phyloP scores from a whole-genome alignment of 2,888 invertebrate species.

The Anaspis maculata region DNA sequence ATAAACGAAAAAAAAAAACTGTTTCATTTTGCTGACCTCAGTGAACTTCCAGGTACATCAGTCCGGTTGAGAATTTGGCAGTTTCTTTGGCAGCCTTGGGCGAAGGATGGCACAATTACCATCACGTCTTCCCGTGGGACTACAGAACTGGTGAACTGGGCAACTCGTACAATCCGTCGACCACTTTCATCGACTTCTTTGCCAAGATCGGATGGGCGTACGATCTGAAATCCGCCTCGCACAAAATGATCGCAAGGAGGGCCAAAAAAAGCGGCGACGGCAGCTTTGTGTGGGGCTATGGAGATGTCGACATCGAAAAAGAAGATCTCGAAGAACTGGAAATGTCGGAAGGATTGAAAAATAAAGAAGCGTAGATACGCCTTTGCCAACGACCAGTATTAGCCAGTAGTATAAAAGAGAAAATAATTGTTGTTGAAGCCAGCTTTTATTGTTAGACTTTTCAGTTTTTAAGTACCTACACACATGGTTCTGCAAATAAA shows the following conservation, averaged over 20 bases:
- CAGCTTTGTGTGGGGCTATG: conserved; percentile 54
- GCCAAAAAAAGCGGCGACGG: conserved; percentile 55
- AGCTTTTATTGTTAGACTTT: too few relatives aligned
- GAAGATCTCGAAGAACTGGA: conserved; percentile 50
- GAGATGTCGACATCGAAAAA: conserved; percentile 48
- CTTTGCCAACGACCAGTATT: conserved; percentile 11
- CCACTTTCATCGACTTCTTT: conserved; percentile 71
- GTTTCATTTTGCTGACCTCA: too few relatives aligned
- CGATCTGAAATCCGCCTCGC: conserved; percentile 55
- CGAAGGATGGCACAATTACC: conserved; percentile 80
- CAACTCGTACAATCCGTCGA: conserved; percentile 57
- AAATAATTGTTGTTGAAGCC: neutral
- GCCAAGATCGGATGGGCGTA: conserved; percentile 75
- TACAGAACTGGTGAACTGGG: conserved; percentile 49
- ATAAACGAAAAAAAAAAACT: neutral
- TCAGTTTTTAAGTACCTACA: too few relatives aligned
- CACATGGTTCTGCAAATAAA: too few relatives aligned
- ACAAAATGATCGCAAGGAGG: conserved; percentile 41
- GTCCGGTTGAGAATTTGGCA: conserved; percentile 61
- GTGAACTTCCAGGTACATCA: conserved; percentile 52
- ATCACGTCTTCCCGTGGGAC: conserved; percentile 63
- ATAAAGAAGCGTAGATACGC: conserved; percentile 10
- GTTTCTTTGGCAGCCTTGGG: conserved; percentile 71
- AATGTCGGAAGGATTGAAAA: conserved; percentile 43
- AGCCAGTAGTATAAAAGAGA: neutral